A percentile compares a stretch with the other conserved stretches of the same genome.
Conservation (phyloP, 2,797 vertebrate genomes). For the Sebastes aleutianus region DNA sequence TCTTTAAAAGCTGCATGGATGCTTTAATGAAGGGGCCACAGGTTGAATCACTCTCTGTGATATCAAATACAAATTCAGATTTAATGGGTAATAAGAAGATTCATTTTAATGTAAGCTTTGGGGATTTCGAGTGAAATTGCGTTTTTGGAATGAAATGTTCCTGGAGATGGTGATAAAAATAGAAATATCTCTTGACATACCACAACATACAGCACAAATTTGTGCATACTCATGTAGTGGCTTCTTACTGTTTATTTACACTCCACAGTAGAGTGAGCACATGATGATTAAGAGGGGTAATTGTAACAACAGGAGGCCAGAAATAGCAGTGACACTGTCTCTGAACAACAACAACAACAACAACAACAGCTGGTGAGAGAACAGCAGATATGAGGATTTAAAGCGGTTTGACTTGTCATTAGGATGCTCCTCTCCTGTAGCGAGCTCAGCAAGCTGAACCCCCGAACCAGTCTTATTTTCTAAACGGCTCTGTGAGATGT, state of each 20-base stretch:
- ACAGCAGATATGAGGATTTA: slow-evolving; percentile 1
- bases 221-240: not conserved
- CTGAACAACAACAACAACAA: not conserved
- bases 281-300: slow-evolving; percentile 3
- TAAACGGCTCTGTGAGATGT: not conserved
- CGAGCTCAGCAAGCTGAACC: not conserved
- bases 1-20: not conserved
- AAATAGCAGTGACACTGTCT: slow-evolving; percentile 4
- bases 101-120: not conserved
- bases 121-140: not conserved
- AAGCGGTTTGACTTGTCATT: not conserved
- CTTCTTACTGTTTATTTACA: slow-evolving; percentile 10
- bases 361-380: not conserved
- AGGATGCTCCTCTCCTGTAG: not conserved
- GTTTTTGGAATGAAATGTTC: not conserved
- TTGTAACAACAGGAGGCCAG: not conserved
- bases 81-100: not conserved
- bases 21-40: not conserved
- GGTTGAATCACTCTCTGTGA: not conserved
- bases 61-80: not conserved
- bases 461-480: not conserved
- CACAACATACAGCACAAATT: not conserved
- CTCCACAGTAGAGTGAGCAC: not conserved
- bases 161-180: not conserved
- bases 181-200: not conserved